Conservation (phyloP, 1,140 invertebrate genomes). For the Hycleus cichorii region DNA sequence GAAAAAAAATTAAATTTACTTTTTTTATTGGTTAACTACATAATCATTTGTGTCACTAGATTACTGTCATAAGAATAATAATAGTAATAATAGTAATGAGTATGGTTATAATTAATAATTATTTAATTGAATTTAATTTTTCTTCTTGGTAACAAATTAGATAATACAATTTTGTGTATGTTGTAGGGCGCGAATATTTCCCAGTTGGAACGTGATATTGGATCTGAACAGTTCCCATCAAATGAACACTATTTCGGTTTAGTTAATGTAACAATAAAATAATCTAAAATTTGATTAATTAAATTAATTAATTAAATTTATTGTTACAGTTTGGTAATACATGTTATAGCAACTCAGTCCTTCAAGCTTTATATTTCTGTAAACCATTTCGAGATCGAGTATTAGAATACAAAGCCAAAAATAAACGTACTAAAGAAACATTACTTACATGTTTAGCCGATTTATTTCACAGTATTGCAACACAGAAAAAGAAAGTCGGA, state of each 20-base stretch:
- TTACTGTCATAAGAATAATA: no score
- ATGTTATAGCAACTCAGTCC: conserved; percentile 98
- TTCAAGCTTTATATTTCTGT: conserved; percentile 99
- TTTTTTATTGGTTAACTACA: no score
- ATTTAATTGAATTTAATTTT: not conserved
- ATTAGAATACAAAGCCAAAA: conserved; percentile 95
- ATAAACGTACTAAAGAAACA: conserved; percentile 96
- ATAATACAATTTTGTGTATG: conserved; percentile 1
- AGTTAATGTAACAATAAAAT: conserved; percentile 77
- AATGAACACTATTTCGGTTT: conserved; percentile 99
- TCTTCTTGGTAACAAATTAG: not conserved
- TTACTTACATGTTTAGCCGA: conserved; percentile 95
- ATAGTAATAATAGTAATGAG: no score
- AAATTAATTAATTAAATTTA: conserved; percentile 14
- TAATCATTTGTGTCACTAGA: not conserved
- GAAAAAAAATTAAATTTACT: not conserved
- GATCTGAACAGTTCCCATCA: conserved; percentile 91
- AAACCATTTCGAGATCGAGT: conserved; percentile 98
- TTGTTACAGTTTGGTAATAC: conserved; percentile 96
- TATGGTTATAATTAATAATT: no score
- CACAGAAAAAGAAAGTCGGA: conserved; percentile 99
- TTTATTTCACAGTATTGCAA: conserved; percentile 97
- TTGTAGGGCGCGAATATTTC: conserved; percentile 94
- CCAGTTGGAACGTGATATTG: conserved; percentile 96
- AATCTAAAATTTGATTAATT: conserved; percentile 8